Conservation (phyloP, 2,113 vertebrate genomes). For the Narcine bancroftii region DNA sequence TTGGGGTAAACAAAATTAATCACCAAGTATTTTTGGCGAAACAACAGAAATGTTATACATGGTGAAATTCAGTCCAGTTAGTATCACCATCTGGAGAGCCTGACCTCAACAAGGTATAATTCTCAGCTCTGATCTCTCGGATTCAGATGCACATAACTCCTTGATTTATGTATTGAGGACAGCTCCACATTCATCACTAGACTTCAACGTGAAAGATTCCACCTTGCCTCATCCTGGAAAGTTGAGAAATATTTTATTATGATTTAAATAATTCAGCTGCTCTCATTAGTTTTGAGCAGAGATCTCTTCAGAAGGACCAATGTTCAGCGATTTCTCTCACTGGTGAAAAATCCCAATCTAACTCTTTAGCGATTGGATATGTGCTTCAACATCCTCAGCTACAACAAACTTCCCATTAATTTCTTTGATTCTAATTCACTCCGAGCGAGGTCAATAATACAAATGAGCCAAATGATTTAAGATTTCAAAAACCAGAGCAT, state of each 20-base stretch:
- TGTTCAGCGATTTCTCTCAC: background rate
- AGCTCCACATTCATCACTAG: too few relatives aligned
- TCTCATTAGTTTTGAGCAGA: background rate
- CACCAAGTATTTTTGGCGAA: background rate
- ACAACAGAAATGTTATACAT: background rate
- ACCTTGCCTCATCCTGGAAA: background rate
- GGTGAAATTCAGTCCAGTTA: background rate
- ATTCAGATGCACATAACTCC: too few relatives aligned
- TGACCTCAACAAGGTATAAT: too few relatives aligned
- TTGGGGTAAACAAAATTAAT: background rate
- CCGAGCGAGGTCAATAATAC: background rate
- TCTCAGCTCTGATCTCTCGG: too few relatives aligned
- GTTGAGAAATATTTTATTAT: background rate
- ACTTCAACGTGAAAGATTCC: background rate
- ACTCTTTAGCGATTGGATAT: background rate
- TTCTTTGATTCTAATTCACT: background rate
- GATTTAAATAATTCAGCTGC: background rate
- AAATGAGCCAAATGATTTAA: background rate
- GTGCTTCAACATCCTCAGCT: background rate
- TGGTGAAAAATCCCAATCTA: background rate
- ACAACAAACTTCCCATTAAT: background rate
- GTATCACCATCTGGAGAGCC: background rate
- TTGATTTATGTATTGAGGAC: background rate
- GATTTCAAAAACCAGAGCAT: background rate
- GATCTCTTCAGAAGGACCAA: background rate